These are phyloP conservation scores for Mylabris phalerata DNA, from an alignment of 1,140 invertebrate genomes.

Conservation along the genomic window DNA sequence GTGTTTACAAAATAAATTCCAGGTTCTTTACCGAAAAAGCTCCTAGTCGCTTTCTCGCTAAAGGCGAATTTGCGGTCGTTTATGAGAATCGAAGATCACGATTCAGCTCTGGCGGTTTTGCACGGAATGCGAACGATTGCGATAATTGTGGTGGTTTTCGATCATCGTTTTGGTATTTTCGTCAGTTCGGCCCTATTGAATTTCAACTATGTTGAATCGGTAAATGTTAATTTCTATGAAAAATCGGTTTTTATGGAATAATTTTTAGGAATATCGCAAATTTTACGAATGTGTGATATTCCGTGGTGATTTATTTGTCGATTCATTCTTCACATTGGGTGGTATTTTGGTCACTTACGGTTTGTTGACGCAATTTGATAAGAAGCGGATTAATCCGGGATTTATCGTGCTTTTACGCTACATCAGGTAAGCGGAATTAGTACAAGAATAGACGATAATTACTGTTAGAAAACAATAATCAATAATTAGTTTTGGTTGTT, in stretches of 20 bases:
- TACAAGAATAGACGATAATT: too few relatives aligned
- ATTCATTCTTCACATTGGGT: slow-evolving; percentile 58
- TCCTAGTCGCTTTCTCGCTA: slow-evolving; percentile 44
- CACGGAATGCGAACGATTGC: slow-evolving; percentile 48
- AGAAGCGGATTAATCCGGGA: slow-evolving; percentile 41
- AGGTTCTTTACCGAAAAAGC: slow-evolving; percentile 37
- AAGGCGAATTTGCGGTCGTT: slow-evolving; percentile 42
- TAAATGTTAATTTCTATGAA: slow-evolving; percentile 23
- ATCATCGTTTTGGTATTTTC: slow-evolving; percentile 46
- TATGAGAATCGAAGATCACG: slow-evolving; percentile 41
- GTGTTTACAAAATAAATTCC: slow-evolving; percentile 25
- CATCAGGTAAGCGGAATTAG: slow-evolving; percentile 42
- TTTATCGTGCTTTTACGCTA: slow-evolving; percentile 49
- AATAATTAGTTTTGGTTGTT: too few relatives aligned
- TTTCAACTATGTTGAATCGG: slow-evolving; percentile 46
- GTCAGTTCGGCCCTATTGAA: slow-evolving; percentile 49
- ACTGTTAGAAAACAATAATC: too few relatives aligned
- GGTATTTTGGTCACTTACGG: slow-evolving; percentile 50
- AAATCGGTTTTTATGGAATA: not conserved
- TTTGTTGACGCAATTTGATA: slow-evolving; percentile 45
- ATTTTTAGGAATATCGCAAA: slow-evolving; percentile 36
- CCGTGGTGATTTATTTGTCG: slow-evolving; percentile 56
- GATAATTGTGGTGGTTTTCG: slow-evolving; percentile 46
- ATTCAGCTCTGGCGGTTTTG: slow-evolving; percentile 42
- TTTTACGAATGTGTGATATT: slow-evolving; percentile 41